Percentiles rank a stretch among this genome's conserved stretches.
Evolutionary conservation across 2,888 invertebrate genomes (phyloP).

Genomic region (Drosophila phalerata): DNA sequence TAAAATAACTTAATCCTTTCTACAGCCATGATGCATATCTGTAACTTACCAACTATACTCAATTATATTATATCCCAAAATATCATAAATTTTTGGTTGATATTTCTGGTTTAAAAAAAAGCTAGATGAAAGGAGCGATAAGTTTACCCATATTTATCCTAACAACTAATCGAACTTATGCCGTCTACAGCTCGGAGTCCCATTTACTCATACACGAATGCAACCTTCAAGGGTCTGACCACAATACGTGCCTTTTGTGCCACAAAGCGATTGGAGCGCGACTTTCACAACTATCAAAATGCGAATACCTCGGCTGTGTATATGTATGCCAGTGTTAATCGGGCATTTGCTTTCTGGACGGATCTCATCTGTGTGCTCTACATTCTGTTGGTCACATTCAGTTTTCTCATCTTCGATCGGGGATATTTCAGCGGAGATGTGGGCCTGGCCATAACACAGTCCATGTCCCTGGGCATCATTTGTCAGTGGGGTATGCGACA

Average conservation of each 20-base stretch:
- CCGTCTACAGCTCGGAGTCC: conserved; percentile 90
- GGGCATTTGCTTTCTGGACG: conserved; percentile 97
- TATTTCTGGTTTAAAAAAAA: no score
- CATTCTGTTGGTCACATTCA: conserved; percentile 93
- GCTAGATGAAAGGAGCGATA: background rate
- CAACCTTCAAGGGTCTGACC: conserved; percentile 91
- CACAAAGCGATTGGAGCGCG: conserved; percentile 87
- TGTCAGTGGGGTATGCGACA: conserved; percentile 95
- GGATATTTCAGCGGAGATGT: conserved; percentile 87
- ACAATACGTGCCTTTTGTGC: conserved; percentile 91
- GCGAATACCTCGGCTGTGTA: conserved; percentile 91
- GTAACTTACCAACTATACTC: no score
- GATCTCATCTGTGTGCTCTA: conserved; percentile 95
- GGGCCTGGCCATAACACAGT: conserved; percentile 90
- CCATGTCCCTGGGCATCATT: conserved; percentile 90
- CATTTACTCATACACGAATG: conserved; percentile 91
- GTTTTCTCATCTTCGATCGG: conserved; percentile 90
- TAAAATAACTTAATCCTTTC: no score
- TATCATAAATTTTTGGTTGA: no score
- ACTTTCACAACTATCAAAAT: conserved; percentile 89
- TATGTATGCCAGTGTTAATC: conserved; percentile 93
- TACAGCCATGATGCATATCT: no score
- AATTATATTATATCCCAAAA: no score
- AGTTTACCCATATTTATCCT: background rate
- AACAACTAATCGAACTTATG: background rate